Percentiles rank a stretch among this genome's conserved stretches.
Conservation (phyloP, 2,113 vertebrate genomes). For the Lota lota region DNA sequence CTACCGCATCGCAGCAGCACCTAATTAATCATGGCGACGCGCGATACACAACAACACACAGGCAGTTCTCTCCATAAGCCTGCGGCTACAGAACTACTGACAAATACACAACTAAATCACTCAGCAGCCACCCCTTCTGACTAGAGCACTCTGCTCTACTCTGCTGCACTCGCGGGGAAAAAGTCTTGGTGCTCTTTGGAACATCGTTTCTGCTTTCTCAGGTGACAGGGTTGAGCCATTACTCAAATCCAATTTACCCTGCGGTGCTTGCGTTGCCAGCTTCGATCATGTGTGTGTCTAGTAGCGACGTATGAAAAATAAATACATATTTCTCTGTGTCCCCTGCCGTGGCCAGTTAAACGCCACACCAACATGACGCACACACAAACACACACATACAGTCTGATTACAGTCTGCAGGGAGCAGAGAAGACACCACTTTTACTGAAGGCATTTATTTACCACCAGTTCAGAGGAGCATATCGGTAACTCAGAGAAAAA, state of each 20-base stretch:
- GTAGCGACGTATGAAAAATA: neutral
- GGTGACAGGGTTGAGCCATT: constrained; percentile 54
- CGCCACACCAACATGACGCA: no score
- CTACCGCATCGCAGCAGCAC: constrained; percentile 7
- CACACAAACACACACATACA: no score
- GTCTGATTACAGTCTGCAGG: no score
- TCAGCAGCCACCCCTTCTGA: constrained; percentile 40
- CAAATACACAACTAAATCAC: constrained; percentile 48
- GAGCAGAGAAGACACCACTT: no score
- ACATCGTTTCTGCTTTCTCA: constrained; percentile 36
- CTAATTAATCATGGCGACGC: constrained; percentile 37
- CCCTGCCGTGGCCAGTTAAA: no score
- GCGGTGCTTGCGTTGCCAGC: constrained; percentile 2
- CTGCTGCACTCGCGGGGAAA: constrained; percentile 30
- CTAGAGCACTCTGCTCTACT: constrained; percentile 2
- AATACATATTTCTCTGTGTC: neutral
- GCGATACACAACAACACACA: constrained; percentile 9
- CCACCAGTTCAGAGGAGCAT: no score
- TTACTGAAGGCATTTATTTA: no score
- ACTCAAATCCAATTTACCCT: constrained; percentile 66
- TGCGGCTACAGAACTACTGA: constrained; percentile 28
- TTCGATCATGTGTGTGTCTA: neutral
- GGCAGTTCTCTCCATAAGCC: constrained; percentile 15
- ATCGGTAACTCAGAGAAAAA: no score
- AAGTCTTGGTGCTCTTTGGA: constrained; percentile 41